phyloP scores from a whole-genome alignment of 2,797 vertebrate genomes.

The Amphiprion clarkii region DNA sequence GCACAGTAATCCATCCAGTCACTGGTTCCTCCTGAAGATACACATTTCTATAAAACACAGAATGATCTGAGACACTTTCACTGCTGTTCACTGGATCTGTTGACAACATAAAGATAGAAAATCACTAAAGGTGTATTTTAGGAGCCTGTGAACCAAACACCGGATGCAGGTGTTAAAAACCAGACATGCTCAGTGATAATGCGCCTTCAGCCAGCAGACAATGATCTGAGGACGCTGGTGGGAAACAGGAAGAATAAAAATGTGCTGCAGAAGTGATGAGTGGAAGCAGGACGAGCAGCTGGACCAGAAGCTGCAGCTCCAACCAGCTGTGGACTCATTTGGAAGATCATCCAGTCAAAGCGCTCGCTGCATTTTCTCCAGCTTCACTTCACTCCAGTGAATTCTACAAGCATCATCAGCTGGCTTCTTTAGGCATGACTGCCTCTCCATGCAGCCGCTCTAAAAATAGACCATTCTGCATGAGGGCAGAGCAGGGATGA shows the following conservation, averaged over 20 bases:
- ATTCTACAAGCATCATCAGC: constrained; percentile 48
- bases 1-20: no score
- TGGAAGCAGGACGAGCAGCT: constrained; percentile 9
- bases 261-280: constrained; percentile 12
- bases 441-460: constrained; percentile 20
- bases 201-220: not conserved
- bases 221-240: constrained; percentile 10
- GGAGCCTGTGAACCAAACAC: no score
- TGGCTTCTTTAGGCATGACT: constrained; percentile 50
- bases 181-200: no score
- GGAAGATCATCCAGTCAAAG: constrained; percentile 36
- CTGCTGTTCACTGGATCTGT: no score
- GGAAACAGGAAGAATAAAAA: not conserved
- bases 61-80: no score
- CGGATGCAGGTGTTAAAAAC: no score
- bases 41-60: no score
- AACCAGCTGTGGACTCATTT: constrained; percentile 36
- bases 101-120: no score
- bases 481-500: not conserved
- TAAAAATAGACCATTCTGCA: constrained; percentile 31
- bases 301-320: constrained; percentile 21
- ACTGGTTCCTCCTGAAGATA: no score
- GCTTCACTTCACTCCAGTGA: constrained; percentile 45
- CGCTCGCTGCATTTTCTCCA: constrained; percentile 31
- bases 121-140: no score